Conservation (phyloP, 2,113 vertebrate species). For the Corydoras sp. region DNA sequence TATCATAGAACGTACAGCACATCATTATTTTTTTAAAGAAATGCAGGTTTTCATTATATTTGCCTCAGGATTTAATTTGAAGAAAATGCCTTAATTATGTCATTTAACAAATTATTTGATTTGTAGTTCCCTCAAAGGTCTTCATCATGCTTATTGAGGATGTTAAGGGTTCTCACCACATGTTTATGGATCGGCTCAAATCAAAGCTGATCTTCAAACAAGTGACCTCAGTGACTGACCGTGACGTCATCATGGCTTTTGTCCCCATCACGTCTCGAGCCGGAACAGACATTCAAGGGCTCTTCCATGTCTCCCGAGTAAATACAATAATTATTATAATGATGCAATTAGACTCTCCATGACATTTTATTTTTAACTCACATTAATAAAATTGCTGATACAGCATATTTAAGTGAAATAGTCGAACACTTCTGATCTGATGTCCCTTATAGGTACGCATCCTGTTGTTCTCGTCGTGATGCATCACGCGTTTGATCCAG, state of each 20-base stretch:
- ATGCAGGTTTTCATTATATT: too few species aligned
- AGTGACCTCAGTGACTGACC: neutral
- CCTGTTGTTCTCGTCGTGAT: neutral
- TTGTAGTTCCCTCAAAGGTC: too few species aligned
- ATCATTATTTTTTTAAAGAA: too few species aligned
- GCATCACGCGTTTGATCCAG: neutral
- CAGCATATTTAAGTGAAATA: neutral
- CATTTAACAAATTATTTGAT: too few species aligned
- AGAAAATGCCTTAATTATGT: too few species aligned
- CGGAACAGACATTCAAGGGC: slow-evolving; percentile 23
- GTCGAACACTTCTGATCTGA: neutral
- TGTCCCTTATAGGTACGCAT: neutral
- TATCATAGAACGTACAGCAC: too few species aligned
- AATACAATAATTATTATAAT: neutral
- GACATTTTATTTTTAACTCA: too few species aligned
- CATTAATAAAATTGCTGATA: too few species aligned
- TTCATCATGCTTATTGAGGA: neutral
- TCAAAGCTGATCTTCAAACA: neutral
- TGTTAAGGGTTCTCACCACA: neutral
- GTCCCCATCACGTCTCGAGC: slow-evolving; percentile 11
- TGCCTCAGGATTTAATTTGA: too few species aligned
- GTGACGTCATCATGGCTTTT: slow-evolving; percentile 12
- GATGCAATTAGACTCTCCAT: too few species aligned
- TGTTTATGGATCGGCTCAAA: neutral
- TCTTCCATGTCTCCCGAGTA: slow-evolving; percentile 11